Conservation (phyloP, 2,113 vertebrate species). For the Anguilla japonica region DNA sequence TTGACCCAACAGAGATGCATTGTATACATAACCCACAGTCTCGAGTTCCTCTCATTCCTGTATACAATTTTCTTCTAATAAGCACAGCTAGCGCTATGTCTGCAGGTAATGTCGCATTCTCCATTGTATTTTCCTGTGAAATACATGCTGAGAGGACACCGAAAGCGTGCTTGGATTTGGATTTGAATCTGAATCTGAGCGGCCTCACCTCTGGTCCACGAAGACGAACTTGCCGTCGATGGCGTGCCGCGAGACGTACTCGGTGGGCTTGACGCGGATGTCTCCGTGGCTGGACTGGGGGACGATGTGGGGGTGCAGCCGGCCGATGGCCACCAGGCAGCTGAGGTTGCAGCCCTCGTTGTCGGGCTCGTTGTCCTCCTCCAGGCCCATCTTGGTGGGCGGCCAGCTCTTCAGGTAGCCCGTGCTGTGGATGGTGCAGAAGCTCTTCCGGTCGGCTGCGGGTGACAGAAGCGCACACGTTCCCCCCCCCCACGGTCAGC, state of each 20-base stretch:
- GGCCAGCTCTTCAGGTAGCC: conserved; percentile 99
- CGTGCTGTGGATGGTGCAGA: conserved; percentile 99
- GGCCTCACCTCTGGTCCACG: conserved; percentile 97
- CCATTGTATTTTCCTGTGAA: no score
- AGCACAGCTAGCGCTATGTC: no score
- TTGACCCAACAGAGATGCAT: no score
- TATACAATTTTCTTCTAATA: no score
- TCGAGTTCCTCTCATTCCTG: no score
- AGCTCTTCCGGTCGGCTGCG: conserved; percentile 93
- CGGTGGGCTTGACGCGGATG: conserved; percentile 93
- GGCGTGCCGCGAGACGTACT: conserved; percentile 94
- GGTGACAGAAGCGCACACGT: conserved; percentile 21
- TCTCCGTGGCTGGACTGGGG: conserved; percentile 86
- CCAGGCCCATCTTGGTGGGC: conserved; percentile 95
- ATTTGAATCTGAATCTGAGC: not conserved
- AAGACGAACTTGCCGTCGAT: conserved; percentile 98
- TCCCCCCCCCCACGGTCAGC: not conserved
- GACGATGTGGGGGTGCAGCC: conserved; percentile 90
- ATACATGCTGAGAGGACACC: no score
- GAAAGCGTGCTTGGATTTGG: no score
- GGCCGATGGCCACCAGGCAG: conserved; percentile 95
- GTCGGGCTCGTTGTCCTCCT: conserved; percentile 93
- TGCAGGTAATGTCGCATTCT: no score
- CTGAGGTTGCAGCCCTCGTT: conserved; percentile 97
- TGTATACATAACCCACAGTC: no score